phyloP scores from a whole-genome alignment of 2,797 vertebrate species.

The Synanceia verrucosa region DNA sequence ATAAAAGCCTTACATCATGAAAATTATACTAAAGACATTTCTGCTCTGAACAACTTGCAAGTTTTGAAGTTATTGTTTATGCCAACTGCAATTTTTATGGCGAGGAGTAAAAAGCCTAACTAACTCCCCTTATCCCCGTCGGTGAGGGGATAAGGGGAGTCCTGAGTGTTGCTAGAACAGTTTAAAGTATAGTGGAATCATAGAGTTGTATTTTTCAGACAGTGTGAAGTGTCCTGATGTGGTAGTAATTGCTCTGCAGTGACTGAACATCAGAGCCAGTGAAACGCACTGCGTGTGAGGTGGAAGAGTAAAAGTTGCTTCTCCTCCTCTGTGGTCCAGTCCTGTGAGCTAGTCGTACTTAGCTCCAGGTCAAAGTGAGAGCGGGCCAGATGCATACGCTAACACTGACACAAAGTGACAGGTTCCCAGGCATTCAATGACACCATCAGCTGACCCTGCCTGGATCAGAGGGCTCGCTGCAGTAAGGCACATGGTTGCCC shows the following conservation, averaged over 20 bases:
- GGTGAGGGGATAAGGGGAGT: neutral
- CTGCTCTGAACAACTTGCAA: neutral
- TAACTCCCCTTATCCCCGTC: neutral
- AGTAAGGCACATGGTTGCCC: slow-evolving; percentile 49
- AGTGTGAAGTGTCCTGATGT: too few species aligned
- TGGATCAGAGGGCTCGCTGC: slow-evolving; percentile 67
- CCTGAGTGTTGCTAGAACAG: neutral
- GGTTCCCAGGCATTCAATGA: slow-evolving; percentile 82
- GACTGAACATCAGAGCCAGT: neutral
- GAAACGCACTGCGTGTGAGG: slow-evolving; percentile 48
- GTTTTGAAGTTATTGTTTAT: neutral
- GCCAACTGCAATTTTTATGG: neutral
- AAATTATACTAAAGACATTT: neutral
- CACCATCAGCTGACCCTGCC: slow-evolving; percentile 76
- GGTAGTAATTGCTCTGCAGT: slow-evolving; percentile 13
- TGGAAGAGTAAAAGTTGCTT: slow-evolving; percentile 59
- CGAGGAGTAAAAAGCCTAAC: neutral
- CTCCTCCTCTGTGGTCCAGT: slow-evolving; percentile 47
- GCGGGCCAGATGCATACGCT: slow-evolving; percentile 70
- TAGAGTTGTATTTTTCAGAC: neutral
- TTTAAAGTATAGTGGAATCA: neutral
- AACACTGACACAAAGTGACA: slow-evolving; percentile 83
- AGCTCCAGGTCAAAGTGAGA: slow-evolving; percentile 75
- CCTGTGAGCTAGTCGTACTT: slow-evolving; percentile 70
- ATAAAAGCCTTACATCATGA: neutral